phyloP scores from a whole-genome alignment of 2,888 invertebrate genomes.

The Xestoiulus laeticollis region DNA sequence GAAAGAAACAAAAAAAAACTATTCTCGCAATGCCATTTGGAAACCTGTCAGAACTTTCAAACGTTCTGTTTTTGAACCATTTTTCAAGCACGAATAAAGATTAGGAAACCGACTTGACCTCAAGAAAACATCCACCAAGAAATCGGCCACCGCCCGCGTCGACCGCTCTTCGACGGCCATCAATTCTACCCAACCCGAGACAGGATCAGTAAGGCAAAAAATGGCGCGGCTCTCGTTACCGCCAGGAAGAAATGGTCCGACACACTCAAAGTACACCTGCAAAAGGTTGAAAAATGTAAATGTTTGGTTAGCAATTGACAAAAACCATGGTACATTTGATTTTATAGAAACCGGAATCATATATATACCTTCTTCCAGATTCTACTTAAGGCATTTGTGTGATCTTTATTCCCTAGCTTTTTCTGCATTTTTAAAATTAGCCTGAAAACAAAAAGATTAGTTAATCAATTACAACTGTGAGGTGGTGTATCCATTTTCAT shows the following conservation, averaged over 20 bases:
- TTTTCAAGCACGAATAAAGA: not conserved
- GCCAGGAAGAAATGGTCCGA: not conserved
- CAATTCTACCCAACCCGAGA: not conserved
- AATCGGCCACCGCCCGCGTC: not conserved
- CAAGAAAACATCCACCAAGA: constrained; percentile 1
- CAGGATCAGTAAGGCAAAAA: not conserved
- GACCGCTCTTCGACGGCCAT: not conserved
- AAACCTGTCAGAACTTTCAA: too few species aligned
- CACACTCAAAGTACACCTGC: not conserved
- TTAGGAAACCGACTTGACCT: not conserved
- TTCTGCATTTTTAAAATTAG: not conserved
- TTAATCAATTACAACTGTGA: too few species aligned
- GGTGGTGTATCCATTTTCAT: too few species aligned
- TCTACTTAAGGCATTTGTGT: not conserved
- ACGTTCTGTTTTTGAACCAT: not conserved
- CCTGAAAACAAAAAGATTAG: not conserved
- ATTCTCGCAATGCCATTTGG: not conserved
- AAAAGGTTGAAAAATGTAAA: not conserved
- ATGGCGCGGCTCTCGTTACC: not conserved
- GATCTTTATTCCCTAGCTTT: not conserved
- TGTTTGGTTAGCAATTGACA: not conserved
- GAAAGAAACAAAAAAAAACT: not conserved
- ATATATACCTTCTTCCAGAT: constrained; percentile 6
- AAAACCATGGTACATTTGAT: not conserved
- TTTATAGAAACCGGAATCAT: not conserved